Evolutionary conservation across 2,888 invertebrate species (phyloP), one percentile per base, ranked within the genome.

Genomic region (Microplitis deprimator): DNA sequence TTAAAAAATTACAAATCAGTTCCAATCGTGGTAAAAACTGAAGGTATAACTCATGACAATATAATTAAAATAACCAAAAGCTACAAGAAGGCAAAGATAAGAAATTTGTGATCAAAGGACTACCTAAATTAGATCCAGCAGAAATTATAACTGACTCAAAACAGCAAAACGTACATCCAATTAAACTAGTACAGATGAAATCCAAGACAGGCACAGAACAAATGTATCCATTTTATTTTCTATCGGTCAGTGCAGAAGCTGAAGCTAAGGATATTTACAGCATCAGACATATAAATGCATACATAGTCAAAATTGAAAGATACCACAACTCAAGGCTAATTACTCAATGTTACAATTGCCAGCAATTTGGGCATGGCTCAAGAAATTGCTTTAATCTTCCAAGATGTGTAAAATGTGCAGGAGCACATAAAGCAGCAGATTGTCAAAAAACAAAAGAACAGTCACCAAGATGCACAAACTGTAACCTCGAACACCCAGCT

Each of bases 341-440:
- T 1, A 80, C 79, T 5, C 85, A 85, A 72, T 85, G 84, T 75
- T 81, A 82, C 17, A 61, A 82, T n/a, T 85, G 83, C 75, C 84
- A 85, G 74, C 59, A 74, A 38, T 83, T 81, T 80, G 83, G 84
- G 1, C 85, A 85, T 76, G 83, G 82, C 6, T 80, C 82, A 0
- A 65, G 72, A 50, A 75, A 81, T 65, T 84, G 83, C 70, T 20
- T 64, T 17, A 77, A 73, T 1, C n/a, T 41, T 5, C 79, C 81
- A 1, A 78, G 68, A 8, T 84, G 83, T 68, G 69, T 83, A 7
- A 80, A 83, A 75, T 82, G 82, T 73, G 79, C 78, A 5, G 75
- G 73, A 13, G 65, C 62, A 1, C 85, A 85, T 68, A 65, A 76
- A 13, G 84, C 84, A 1, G 79, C 64, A 59, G 77, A 81, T 4